Evolutionary conservation across 2,113 vertebrate genomes (phyloP).

Genomic region (Oreotrochilus melanogaster): DNA sequence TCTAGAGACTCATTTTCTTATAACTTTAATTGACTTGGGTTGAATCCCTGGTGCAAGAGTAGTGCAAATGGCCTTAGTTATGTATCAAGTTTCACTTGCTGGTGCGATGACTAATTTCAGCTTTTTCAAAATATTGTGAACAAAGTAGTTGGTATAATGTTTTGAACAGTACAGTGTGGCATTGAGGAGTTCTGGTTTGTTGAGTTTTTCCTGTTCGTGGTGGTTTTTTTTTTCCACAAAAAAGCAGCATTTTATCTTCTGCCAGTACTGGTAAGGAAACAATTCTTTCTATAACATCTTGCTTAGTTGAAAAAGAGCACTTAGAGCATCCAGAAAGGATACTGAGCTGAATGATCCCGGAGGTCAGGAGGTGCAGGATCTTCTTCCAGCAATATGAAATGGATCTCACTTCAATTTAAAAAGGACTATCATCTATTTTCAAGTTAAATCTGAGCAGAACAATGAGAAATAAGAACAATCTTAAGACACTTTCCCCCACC

Average conservation of each 20-base stretch:
- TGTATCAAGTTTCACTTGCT: slow-evolving; percentile 47
- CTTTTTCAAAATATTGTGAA: background rate
- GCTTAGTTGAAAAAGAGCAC: background rate
- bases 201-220: background rate
- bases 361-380: background rate
- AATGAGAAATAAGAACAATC: background rate
- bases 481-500: background rate
- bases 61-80: slow-evolving; percentile 31
- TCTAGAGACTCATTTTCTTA: slow-evolving; percentile 34
- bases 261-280: background rate
- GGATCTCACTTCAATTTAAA: background rate
- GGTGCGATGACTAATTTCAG: slow-evolving; percentile 7
- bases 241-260: background rate
- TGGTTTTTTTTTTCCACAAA: background rate
- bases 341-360: background rate
- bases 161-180: background rate
- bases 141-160: background rate
- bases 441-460: background rate
- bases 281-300: background rate
- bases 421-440: background rate
- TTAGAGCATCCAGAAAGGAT: background rate
- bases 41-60: background rate
- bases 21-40: slow-evolving; percentile 35
- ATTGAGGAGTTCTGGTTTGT: background rate
- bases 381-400: background rate